Conservation (phyloP, 23 tunicate genomes). For the Oikopleura albicans region DNA sequence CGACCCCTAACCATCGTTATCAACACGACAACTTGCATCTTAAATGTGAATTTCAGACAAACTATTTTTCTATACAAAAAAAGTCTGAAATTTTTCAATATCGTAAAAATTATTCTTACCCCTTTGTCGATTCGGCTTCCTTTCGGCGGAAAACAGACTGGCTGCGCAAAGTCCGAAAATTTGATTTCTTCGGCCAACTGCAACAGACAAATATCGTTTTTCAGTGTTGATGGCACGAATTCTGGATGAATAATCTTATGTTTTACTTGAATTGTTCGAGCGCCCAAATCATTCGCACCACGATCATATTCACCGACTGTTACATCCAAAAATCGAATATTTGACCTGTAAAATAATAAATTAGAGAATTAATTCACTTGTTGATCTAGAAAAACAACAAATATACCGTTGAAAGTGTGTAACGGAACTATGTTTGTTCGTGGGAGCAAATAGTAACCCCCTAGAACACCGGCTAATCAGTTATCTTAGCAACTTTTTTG, state of each 20-base stretch:
- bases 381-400: no score
- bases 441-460: no score
- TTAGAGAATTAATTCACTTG: no score
- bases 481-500: no score
- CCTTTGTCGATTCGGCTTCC: background rate
- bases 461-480: no score
- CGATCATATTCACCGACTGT: constrained; percentile 14
- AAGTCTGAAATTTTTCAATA: no score
- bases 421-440: no score
- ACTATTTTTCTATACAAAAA: no score
- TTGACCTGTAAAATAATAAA: background rate
- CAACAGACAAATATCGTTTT: constrained; percentile 1
- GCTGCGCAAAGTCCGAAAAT: background rate
- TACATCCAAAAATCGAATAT: constrained; percentile 7
- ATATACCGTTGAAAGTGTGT: no score
- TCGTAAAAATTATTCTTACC: background rate
- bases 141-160: background rate
- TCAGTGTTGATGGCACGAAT: background rate
- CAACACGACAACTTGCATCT: no score
- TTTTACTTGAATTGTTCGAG: background rate
- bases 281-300: background rate
- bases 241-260: background rate
- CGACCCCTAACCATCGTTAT: no score
- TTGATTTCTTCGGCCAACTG: background rate
- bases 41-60: no score